A percentile compares a stretch with the other conserved stretches of the same genome.
These are phyloP conservation scores for Cremastinae sp. DNA, from an alignment of 2,888 invertebrate genomes.

Conservation along the genomic window DNA sequence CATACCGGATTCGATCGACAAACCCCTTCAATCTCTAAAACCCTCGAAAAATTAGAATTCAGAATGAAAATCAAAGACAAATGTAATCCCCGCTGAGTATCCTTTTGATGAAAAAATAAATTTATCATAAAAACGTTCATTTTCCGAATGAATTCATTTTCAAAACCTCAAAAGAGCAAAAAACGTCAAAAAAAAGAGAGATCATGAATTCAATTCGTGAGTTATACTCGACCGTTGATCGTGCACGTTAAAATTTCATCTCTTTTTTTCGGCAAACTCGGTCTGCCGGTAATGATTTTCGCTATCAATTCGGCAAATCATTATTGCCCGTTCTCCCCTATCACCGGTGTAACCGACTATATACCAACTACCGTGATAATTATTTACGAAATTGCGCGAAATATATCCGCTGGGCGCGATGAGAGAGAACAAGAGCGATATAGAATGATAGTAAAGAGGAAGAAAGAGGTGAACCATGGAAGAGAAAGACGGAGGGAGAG, in stretches of 20 bases:
- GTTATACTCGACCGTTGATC: background rate
- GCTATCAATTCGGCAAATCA: slow-evolving; percentile 57
- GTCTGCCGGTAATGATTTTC: slow-evolving; percentile 48
- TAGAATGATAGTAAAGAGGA: slow-evolving; percentile 2
- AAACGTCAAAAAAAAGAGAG: too few relatives aligned
- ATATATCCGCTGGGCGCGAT: slow-evolving; percentile 51
- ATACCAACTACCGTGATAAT: slow-evolving; percentile 63
- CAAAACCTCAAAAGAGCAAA: background rate
- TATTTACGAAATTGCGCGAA: slow-evolving; percentile 64
- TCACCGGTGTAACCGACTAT: too few relatives aligned
- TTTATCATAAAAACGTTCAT: too few relatives aligned
- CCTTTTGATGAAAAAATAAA: too few relatives aligned
- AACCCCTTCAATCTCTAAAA: background rate
- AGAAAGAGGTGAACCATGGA: slow-evolving; percentile 18
- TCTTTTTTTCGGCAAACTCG: slow-evolving; percentile 13
- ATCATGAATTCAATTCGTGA: background rate
- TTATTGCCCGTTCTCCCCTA: slow-evolving; percentile 35
- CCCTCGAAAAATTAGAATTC: slow-evolving; percentile 3
- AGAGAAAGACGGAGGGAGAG: slow-evolving; percentile 24
- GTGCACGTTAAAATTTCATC: slow-evolving; percentile 8
- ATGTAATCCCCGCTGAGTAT: too few relatives aligned
- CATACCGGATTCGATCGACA: too few relatives aligned
- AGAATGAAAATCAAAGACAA: background rate
- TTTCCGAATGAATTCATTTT: background rate
- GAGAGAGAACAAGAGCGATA: slow-evolving; percentile 30